Evolutionary conservation across 2,797 vertebrate genomes (phyloP), one percentile per base, ranked within the genome.

Genomic region (Chromis chromis): DNA sequence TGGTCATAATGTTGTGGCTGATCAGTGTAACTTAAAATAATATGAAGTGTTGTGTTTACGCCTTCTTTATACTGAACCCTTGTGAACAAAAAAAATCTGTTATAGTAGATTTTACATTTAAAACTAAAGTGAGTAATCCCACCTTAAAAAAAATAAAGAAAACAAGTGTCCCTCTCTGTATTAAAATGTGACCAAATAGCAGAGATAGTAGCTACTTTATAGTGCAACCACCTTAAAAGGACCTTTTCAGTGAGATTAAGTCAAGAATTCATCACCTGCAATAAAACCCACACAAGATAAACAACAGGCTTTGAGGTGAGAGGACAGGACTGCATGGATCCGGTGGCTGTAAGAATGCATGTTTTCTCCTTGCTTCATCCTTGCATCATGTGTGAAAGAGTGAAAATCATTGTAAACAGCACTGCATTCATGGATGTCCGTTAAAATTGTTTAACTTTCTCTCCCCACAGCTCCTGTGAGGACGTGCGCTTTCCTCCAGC

Each of bases 371-470:
- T 58, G 13, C 3, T 53, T 12, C 13, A 10, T 27, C 5, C 16
- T 2, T 19, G 19, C 19, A 4, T 10, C 16, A 1, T 28, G 52
- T 54, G 24, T 28, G 52, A 53, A 25, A 5, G 13, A 14, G 11
- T 25, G 22, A 1, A 16, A 22, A 5, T 53, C 11, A 8, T 24
- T 11, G 50, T 42, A 44, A 53, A 16, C 50, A 16, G 17, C 0
- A 0, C 6, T 12, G 11, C 3, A 48, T 57, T 57, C 22, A 40
- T 10, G 40, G 2, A 27, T 42, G 17, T 60, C 39, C 63, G 8
- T 50, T 44, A 19, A 6, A 42, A 39, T 19, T 44, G 13, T n/a
- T 55, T 31, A 73, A 75, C 70, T 44, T 72, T 31, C 42, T 17
- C 16, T 3, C 14, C 14, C 16, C 42, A 17, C 16, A 44, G 33